Conservation (phyloP, 2,888 invertebrate genomes). For the Tinea pellionella region DNA sequence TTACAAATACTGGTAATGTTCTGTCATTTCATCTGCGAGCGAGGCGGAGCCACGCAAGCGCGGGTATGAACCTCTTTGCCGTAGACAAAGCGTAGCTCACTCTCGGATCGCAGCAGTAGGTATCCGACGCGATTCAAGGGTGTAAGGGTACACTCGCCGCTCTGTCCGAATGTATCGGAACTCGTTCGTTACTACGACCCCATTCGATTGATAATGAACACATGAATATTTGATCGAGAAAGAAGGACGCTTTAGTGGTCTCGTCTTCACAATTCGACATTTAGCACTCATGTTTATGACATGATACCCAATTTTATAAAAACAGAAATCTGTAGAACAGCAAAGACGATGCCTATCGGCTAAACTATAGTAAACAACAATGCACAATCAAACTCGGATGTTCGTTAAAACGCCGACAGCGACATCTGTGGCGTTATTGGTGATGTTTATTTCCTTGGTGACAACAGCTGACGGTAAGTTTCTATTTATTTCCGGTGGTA, state of each 20-base stretch:
- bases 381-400: conserved; percentile 11
- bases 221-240: conserved; percentile 58
- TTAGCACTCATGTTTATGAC: not conserved
- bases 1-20: conserved; percentile 69
- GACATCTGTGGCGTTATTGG: conserved; percentile 36
- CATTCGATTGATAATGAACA: conserved; percentile 17
- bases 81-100: conserved; percentile 29
- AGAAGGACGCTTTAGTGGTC: conserved; percentile 25
- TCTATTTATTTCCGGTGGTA: not conserved
- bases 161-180: conserved; percentile 20
- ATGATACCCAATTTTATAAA: not conserved
- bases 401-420: conserved; percentile 21
- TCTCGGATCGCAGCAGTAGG: conserved; percentile 14
- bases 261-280: not conserved
- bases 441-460: conserved; percentile 38
- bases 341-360: conserved; percentile 8
- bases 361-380: conserved; percentile 9
- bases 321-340: not conserved
- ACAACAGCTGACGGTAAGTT: conserved; percentile 56
- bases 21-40: conserved; percentile 60
- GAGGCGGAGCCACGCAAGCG: conserved; percentile 66
- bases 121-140: conserved; percentile 24
- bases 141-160: conserved; percentile 29
- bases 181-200: not conserved
- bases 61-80: conserved; percentile 31